These are phyloP conservation scores for Hypocryptadius cinnamomeus DNA, from an alignment of 2,113 vertebrate genomes.

Conservation along the genomic window DNA sequence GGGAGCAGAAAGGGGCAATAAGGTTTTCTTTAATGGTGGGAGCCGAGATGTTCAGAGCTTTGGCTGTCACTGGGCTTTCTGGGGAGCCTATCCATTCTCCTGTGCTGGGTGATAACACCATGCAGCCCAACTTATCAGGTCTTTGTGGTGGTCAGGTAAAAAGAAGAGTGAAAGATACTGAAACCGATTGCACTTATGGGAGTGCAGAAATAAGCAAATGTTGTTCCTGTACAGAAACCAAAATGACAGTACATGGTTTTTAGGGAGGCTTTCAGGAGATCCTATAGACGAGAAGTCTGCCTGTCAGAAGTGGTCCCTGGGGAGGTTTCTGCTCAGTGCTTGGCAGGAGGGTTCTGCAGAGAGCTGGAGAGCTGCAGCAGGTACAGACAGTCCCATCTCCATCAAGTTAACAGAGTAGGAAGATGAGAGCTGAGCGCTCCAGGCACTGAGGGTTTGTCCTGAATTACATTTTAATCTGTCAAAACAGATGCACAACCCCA, in stretches of 20 bases:
- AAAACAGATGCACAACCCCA: slow-evolving; percentile 45
- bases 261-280: not conserved
- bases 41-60: not conserved
- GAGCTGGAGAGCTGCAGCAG: not conserved
- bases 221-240: not conserved
- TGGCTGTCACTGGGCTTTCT: not conserved
- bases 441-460: slow-evolving; percentile 7
- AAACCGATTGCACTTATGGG: accelerated
- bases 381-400: not conserved
- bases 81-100: not conserved
- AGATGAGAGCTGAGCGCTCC: not conserved
- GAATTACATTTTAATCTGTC: slow-evolving; percentile 49
- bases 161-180: not conserved
- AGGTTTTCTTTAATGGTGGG: not conserved
- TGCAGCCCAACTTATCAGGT: not conserved
- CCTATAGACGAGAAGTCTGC: not conserved
- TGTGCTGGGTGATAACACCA: accelerated
- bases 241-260: not conserved
- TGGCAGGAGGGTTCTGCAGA: not conserved
- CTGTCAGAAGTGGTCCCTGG: not conserved
- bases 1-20: not conserved
- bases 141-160: not conserved
- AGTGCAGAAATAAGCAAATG: not conserved
- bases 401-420: not conserved
- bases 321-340: not conserved